Evolutionary conservation across 2,888 invertebrate species (phyloP).

Genomic region (Leptopilina myrica): DNA sequence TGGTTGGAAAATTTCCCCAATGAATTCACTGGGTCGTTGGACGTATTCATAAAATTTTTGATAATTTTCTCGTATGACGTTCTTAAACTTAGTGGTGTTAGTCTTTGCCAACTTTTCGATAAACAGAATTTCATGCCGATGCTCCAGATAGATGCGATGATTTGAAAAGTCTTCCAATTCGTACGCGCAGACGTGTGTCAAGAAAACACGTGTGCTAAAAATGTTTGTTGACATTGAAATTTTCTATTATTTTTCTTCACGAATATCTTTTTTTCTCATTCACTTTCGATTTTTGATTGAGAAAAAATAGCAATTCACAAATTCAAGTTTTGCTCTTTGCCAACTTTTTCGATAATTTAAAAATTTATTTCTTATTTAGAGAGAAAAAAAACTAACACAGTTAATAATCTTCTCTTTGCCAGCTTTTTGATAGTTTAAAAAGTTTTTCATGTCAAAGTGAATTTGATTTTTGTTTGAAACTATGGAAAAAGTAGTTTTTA

Average conservation of each 20-base stretch:
- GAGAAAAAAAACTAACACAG: too few relatives aligned
- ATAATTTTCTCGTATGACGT: neutral
- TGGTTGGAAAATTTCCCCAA: neutral
- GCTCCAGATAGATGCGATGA: constrained; percentile 54
- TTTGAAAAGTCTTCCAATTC: constrained; percentile 1
- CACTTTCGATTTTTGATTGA: neutral
- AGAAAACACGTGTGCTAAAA: constrained; percentile 31
- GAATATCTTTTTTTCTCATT: neutral
- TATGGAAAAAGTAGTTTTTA: too few relatives aligned
- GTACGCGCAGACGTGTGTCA: neutral
- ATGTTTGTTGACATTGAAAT: constrained; percentile 18
- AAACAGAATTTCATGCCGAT: constrained; percentile 58
- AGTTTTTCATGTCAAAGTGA: too few relatives aligned
- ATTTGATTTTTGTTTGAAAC: too few relatives aligned
- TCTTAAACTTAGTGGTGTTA: constrained; percentile 20
- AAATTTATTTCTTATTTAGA: too few relatives aligned
- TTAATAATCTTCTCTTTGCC: too few relatives aligned
- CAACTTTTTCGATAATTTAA: too few relatives aligned
- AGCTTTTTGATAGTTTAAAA: too few relatives aligned
- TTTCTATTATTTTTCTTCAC: neutral
- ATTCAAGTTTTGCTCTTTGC: neutral
- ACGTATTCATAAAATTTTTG: constrained; percentile 3
- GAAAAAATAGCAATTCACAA: neutral
- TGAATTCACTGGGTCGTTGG: neutral
- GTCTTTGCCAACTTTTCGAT: constrained; percentile 56